These are phyloP conservation scores for Peucedramus taeniatus DNA, from an alignment of 2,113 vertebrate species.

Conservation along the genomic window DNA sequence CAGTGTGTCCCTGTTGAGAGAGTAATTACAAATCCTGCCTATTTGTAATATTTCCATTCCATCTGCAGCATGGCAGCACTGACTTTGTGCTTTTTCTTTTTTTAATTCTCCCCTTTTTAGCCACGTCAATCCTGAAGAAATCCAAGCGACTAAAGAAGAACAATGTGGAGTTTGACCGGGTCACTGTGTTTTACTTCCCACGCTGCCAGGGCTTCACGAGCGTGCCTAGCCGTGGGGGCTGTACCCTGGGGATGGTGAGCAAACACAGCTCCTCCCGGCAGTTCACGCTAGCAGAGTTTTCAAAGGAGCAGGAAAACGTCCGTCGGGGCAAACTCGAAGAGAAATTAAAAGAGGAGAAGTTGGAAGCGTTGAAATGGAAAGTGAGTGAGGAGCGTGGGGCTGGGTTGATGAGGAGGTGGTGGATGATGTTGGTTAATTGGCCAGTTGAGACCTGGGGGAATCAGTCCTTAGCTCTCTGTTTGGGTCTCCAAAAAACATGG, in stretches of 20 bases:
- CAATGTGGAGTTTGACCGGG: constrained; percentile 87
- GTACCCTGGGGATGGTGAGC: constrained; percentile 91
- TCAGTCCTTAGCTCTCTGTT: background rate
- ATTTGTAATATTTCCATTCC: background rate
- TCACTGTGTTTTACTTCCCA: constrained; percentile 94
- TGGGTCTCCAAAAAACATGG: background rate
- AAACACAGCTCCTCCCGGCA: constrained; percentile 79
- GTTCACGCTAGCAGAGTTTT: constrained; percentile 88
- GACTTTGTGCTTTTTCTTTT: background rate
- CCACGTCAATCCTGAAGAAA: constrained; percentile 89
- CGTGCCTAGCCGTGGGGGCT: constrained; percentile 92
- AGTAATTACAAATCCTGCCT: background rate
- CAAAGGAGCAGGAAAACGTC: constrained; percentile 78
- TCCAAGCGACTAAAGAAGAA: constrained; percentile 77
- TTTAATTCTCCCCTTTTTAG: constrained; percentile 56
- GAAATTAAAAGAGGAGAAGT: constrained; percentile 86
- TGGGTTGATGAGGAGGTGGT: background rate
- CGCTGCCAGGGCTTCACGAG: constrained; percentile 97
- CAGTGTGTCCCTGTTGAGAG: background rate
- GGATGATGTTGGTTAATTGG: background rate
- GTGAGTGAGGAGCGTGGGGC: constrained; percentile 59
- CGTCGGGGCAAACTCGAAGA: constrained; percentile 84
- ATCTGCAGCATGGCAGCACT: background rate
- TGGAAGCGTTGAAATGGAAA: constrained; percentile 83
- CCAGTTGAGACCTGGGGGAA: background rate